Percentiles rank a stretch among this genome's conserved stretches.
These are phyloP conservation scores for Mustelus asterias DNA, from an alignment of 2,113 vertebrate genomes.

Conservation along the genomic window DNA sequence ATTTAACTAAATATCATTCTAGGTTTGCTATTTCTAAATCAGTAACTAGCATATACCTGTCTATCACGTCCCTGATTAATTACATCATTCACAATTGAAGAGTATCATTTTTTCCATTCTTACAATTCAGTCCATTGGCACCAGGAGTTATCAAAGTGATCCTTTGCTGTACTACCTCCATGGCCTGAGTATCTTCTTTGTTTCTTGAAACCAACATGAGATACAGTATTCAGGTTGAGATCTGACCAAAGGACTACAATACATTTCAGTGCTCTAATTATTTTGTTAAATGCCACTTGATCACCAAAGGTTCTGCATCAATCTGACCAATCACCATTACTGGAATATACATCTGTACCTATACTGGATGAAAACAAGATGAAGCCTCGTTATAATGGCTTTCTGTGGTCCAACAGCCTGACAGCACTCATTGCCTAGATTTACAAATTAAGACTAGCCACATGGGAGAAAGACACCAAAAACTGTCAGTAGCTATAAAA, in stretches of 20 bases:
- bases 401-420: not conserved
- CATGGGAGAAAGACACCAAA: not conserved
- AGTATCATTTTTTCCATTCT: not conserved
- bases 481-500: not conserved
- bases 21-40: not conserved
- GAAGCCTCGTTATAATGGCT: not conserved
- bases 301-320: not conserved
- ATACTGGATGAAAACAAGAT: not conserved
- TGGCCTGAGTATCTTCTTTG: not conserved
- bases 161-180: not conserved
- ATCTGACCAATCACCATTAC: not conserved
- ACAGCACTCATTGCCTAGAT: not conserved
- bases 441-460: not conserved
- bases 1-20: not conserved
- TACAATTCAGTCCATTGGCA: not conserved
- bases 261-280: not conserved
- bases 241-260: not conserved
- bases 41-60: not conserved
- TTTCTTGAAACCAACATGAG: not conserved
- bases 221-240: not conserved
- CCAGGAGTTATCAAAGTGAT: not conserved
- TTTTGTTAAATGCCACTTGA: not conserved
- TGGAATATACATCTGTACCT: not conserved
- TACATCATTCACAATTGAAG: not conserved
- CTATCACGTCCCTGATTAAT: not conserved